These are phyloP conservation scores for Suricata suricatta DNA, from an alignment of 2,113 vertebrate species.

Conservation along the genomic window DNA sequence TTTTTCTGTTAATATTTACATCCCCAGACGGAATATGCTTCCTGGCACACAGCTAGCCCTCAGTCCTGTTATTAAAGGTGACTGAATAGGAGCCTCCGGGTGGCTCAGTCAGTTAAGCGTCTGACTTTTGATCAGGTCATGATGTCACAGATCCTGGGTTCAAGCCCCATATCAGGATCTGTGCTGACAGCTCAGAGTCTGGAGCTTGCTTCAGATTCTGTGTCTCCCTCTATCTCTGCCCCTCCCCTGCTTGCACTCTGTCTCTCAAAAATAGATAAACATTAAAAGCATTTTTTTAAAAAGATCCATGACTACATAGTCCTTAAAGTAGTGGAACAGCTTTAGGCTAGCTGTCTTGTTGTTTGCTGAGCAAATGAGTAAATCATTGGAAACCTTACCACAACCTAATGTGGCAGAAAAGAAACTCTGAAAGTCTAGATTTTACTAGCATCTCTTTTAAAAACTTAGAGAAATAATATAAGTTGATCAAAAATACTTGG, in stretches of 20 bases:
- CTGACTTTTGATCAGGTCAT: too few species aligned
- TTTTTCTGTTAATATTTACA: background rate
- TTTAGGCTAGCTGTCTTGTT: background rate
- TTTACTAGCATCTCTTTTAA: background rate
- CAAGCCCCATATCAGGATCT: too few species aligned
- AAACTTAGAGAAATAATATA: slow-evolving; percentile 17
- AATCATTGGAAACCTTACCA: background rate
- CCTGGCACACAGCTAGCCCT: background rate
- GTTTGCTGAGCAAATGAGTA: background rate
- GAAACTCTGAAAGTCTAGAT: background rate
- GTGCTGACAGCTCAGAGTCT: too few species aligned
- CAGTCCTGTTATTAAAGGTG: background rate
- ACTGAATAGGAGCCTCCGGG: background rate
- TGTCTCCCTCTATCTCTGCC: too few species aligned
- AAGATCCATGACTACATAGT: background rate
- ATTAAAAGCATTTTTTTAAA: too few species aligned
- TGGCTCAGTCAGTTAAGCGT: too few species aligned
- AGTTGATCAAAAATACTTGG: slow-evolving; percentile 14
- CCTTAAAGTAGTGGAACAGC: background rate
- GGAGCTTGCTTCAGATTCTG: too few species aligned
- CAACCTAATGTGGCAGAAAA: background rate
- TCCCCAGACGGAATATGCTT: background rate
- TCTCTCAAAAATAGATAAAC: too few species aligned
- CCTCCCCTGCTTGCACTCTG: too few species aligned
- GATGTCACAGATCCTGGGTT: too few species aligned